Evolutionary conservation across 2,888 invertebrate genomes (phyloP).

Genomic region (Eustalomyia histrio): DNA sequence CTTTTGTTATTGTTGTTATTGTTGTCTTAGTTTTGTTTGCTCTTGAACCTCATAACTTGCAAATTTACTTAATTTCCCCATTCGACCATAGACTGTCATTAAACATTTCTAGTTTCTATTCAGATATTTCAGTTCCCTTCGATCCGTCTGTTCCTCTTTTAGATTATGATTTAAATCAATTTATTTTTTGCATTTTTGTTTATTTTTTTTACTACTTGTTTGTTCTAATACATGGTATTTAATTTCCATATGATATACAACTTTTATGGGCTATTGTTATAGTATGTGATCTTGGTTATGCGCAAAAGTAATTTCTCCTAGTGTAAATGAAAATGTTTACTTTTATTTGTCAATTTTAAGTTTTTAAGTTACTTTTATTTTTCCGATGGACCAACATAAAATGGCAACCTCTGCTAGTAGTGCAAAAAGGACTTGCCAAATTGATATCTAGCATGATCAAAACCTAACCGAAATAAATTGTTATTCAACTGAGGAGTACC

Average conservation of each 20-base stretch:
- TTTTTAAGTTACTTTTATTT: no score
- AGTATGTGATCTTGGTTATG: slow-evolving; percentile 7
- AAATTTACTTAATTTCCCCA: slow-evolving; percentile 13
- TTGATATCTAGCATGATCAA: no score
- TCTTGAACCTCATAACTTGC: slow-evolving; percentile 55
- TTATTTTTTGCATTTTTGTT: background rate
- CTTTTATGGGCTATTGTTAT: slow-evolving; percentile 7
- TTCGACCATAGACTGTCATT: background rate
- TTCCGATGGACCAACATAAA: no score
- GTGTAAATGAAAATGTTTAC: no score
- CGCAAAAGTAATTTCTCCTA: background rate
- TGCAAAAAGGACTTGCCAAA: no score
- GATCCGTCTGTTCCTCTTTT: background rate
- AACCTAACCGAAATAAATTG: no score
- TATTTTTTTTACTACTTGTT: slow-evolving; percentile 1
- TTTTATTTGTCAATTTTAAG: no score
- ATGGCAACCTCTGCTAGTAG: no score
- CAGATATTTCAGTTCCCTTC: background rate
- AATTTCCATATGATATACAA: slow-evolving; percentile 43
- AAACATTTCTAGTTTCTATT: slow-evolving; percentile 20
- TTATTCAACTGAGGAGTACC: no score
- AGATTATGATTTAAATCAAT: slow-evolving; percentile 27
- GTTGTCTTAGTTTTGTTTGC: slow-evolving; percentile 22
- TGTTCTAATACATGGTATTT: slow-evolving; percentile 43
- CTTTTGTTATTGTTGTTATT: slow-evolving; percentile 17